phyloP scores from a whole-genome alignment of 2,113 vertebrate species.

The Geothlypis trichas region DNA sequence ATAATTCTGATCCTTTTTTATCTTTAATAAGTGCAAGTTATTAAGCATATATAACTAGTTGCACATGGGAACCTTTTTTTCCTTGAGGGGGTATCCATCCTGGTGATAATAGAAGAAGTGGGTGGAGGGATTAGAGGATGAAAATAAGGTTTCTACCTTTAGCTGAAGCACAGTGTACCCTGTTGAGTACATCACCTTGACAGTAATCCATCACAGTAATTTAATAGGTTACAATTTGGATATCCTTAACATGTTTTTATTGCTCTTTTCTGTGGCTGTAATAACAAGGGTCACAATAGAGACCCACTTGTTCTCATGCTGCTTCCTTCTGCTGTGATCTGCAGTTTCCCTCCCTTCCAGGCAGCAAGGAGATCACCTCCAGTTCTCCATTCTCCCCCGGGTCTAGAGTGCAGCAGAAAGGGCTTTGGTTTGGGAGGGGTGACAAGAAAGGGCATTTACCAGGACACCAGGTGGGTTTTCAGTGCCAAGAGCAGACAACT shows the following conservation, averaged over 20 bases:
- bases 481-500: background rate
- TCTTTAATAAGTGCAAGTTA: slow-evolving; percentile 56
- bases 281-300: background rate
- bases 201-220: slow-evolving; percentile 38
- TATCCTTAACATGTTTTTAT: background rate
- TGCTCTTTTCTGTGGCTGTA: background rate
- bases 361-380: background rate
- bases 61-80: slow-evolving; percentile 27
- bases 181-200: slow-evolving; percentile 25
- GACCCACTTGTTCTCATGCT: background rate
- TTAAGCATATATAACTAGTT: slow-evolving; percentile 60
- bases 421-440: background rate
- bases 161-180: slow-evolving; percentile 31
- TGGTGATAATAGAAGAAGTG: slow-evolving; percentile 43
- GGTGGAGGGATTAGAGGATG: slow-evolving; percentile 39
- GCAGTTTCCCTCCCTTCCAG: background rate
- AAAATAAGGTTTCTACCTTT: slow-evolving; percentile 54
- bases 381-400: background rate
- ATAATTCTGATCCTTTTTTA: slow-evolving; percentile 65
- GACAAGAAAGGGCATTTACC: background rate
- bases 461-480: background rate
- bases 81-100: slow-evolving; percentile 27
- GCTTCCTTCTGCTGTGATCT: background rate
- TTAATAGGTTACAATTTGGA: slow-evolving; percentile 14
- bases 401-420: background rate